Conservation (phyloP, 2,797 vertebrate species). For the Artibeus lituratus region DNA sequence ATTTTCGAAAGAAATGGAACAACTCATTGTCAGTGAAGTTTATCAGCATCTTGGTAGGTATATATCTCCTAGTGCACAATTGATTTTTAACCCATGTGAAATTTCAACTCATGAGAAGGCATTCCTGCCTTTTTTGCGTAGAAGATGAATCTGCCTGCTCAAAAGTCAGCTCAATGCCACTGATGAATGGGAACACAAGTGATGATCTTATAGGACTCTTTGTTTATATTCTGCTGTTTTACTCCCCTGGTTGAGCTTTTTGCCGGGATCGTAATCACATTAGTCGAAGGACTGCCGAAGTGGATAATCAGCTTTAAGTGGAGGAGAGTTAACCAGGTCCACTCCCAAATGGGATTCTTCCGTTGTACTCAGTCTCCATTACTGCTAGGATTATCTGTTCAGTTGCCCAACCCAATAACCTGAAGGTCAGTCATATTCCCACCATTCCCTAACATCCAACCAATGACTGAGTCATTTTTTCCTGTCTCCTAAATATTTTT, state of each 20-base stretch:
- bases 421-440: background rate
- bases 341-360: background rate
- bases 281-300: background rate
- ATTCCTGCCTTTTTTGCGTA: constrained; percentile 39
- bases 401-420: background rate
- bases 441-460: background rate
- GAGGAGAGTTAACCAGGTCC: background rate
- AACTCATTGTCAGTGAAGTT: background rate
- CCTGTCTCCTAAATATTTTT: constrained; percentile 11
- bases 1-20: constrained; percentile 7
- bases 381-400: background rate
- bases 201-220: background rate
- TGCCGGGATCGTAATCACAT: background rate
- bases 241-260: background rate
- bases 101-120: constrained; percentile 18
- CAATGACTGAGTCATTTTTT: background rate
- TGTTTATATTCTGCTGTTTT: background rate
- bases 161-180: background rate
- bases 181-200: background rate
- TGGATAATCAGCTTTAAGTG: background rate
- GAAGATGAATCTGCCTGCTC: constrained; percentile 12
- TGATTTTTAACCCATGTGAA: background rate
- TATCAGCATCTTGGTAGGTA: background rate
- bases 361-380: background rate
- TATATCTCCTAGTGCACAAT: background rate